These are phyloP conservation scores for Pundamilia nyererei DNA, from an alignment of 2,113 vertebrate species.

Conservation along the genomic window DNA sequence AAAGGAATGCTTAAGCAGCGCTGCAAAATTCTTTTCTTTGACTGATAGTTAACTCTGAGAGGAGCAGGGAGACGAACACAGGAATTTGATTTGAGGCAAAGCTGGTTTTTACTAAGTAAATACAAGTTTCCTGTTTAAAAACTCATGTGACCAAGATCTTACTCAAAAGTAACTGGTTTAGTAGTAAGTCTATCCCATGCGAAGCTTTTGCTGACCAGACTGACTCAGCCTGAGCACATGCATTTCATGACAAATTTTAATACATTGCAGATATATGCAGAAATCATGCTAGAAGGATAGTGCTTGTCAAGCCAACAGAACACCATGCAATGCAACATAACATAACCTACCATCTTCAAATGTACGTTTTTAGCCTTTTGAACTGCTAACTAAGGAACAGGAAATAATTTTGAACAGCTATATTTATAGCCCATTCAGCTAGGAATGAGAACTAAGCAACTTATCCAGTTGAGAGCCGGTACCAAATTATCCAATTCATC, in stretches of 20 bases:
- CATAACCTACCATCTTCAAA: background rate
- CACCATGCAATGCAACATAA: background rate
- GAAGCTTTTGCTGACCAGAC: background rate
- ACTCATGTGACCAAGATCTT: background rate
- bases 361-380: background rate
- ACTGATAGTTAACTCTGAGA: constrained; percentile 22
- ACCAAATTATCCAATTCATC: background rate
- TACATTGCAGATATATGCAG: background rate
- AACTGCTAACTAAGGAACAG: background rate
- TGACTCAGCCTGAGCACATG: background rate
- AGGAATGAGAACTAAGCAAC: background rate
- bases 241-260: background rate
- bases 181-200: background rate
- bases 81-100: constrained; percentile 25
- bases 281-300: background rate
- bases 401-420: background rate
- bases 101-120: constrained; percentile 64
- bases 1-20: constrained; percentile 63
- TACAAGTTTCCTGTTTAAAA: constrained; percentile 63
- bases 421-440: background rate
- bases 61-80: constrained; percentile 2
- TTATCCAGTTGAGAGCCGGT: background rate
- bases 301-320: background rate
- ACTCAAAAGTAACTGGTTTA: background rate
- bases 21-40: constrained; percentile 64